Base-by-base conservation (phyloP, 1,140 invertebrate genomes). In the Pseudachorutes palmiensis region DNA sequence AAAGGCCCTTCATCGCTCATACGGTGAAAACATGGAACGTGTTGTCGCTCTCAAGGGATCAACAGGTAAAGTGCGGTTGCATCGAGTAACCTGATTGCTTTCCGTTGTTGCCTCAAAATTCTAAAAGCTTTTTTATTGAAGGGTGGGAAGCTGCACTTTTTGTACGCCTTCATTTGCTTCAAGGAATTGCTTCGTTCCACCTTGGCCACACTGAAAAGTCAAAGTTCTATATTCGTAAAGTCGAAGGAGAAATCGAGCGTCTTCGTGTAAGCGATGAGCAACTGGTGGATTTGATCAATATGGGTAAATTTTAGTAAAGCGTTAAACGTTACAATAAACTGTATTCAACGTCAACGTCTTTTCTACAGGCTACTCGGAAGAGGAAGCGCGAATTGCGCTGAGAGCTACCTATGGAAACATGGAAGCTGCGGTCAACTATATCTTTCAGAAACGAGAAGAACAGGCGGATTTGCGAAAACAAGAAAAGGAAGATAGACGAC, bases 141-240 rank as follows among this genome's bases (percentile, higher is more conserved):
- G 86, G 84, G 2, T 86, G 85, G 68, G 88, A 90, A 75, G 80
- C 84, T 24, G 87, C 85, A 1, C 76, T 91, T 19, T 82, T 90
- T 62, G 84, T 89, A 81, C 83, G 88, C 1, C 80, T 91, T 12
- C 87, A 90, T 77, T 77, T 91, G 32, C 79, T 91, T 22, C 88
- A 91, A 79, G 89, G 86, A 1, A 85, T 91, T 62, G 83, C 89
- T 5, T 79, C 85, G 1, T 91, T 86, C 76, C 88, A 91, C 75
- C 84, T 87, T 77, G 87, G 88, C 74, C 82, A 82, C 67, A 77
- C 84, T 0, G 74, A 79, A 2, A 82, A 84, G 67, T 86, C 88
- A 0, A 79, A 78, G 29, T 72, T 75, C 29, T 75, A 86, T 2
- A 77, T 91, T 1, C 77, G 79, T 48, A 77, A 82, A 65, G 87